Percentiles rank a stretch among this genome's conserved stretches.
Conservation (phyloP, 2,797 vertebrate species). For the Tapera naevia region DNA sequence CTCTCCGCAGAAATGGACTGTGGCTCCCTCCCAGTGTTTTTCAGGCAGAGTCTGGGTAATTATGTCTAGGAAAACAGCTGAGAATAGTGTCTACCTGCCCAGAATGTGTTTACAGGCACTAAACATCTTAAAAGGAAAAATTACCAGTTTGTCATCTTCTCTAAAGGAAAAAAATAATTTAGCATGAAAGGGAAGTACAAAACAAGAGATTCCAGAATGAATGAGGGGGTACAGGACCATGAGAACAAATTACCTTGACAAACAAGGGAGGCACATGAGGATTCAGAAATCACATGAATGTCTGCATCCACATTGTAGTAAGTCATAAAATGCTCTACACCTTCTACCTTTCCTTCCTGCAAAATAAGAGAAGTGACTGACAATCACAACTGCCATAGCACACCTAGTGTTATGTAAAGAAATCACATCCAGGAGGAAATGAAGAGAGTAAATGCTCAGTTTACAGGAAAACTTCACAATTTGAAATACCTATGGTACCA, state of each 20-base stretch:
- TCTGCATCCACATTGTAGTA: not conserved
- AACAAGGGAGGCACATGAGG: not conserved
- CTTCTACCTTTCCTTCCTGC: not conserved
- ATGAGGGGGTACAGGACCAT: rapidly evolving
- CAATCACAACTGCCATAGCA: not conserved
- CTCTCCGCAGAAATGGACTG: not conserved
- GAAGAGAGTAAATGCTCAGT: not conserved
- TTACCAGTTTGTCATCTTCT: not conserved
- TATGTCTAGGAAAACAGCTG: not conserved
- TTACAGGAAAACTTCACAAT: not conserved
- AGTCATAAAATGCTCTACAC: not conserved
- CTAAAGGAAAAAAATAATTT: not conserved
- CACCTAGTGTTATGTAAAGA: not conserved
- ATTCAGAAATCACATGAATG: not conserved
- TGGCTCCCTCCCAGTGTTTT: not conserved
- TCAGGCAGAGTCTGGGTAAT: not conserved
- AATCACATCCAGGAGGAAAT: not conserved
- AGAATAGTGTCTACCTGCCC: not conserved
- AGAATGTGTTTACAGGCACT: not conserved
- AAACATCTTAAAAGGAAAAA: not conserved
- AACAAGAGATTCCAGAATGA: not conserved
- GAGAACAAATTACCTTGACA: not conserved
- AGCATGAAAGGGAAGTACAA: not conserved
- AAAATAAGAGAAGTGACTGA: not conserved
- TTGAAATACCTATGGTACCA: not conserved